Conservation (phyloP, 2,797 vertebrate genomes). For the Crenuchus spilurus region DNA sequence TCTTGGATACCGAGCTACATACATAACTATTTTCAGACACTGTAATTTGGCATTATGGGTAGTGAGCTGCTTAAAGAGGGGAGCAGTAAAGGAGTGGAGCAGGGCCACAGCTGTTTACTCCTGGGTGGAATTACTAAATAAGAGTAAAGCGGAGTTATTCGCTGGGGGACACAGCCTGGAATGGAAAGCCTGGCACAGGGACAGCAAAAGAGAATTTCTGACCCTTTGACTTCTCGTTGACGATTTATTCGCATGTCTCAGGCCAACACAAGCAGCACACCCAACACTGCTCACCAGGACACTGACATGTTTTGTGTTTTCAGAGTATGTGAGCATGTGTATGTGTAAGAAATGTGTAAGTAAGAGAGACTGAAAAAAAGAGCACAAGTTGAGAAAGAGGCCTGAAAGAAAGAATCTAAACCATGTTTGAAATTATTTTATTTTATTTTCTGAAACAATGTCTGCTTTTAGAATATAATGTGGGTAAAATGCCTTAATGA, state of each 20-base stretch:
- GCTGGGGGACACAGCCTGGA: constrained; percentile 62
- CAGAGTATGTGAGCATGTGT: not conserved
- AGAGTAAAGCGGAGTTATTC: constrained; percentile 69
- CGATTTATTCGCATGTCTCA: constrained; percentile 56
- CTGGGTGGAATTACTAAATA: constrained; percentile 72
- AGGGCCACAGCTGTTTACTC: constrained; percentile 69
- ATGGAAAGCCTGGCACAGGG: constrained; percentile 69
- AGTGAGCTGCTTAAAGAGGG: constrained; percentile 39
- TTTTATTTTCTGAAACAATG: too few species aligned
- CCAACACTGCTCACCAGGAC: constrained; percentile 7
- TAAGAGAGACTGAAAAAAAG: not conserved
- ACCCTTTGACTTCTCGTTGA: constrained; percentile 57
- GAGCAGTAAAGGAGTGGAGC: constrained; percentile 38
- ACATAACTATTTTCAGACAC: constrained; percentile 56
- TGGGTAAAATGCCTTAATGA: too few species aligned
- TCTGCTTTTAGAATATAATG: too few species aligned
- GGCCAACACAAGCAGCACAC: constrained; percentile 65
- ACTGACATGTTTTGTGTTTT: constrained; percentile 10
- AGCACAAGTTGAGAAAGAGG: not conserved
- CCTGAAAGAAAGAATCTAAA: not conserved
- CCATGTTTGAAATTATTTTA: too few species aligned
- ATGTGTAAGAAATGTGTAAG: not conserved
- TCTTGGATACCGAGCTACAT: constrained; percentile 43
- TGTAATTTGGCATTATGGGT: constrained; percentile 50
- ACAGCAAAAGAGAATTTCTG: constrained; percentile 63